phyloP scores from a whole-genome alignment of 92 coral and sea anemone species.

The Palythoa grandiflora region DNA sequence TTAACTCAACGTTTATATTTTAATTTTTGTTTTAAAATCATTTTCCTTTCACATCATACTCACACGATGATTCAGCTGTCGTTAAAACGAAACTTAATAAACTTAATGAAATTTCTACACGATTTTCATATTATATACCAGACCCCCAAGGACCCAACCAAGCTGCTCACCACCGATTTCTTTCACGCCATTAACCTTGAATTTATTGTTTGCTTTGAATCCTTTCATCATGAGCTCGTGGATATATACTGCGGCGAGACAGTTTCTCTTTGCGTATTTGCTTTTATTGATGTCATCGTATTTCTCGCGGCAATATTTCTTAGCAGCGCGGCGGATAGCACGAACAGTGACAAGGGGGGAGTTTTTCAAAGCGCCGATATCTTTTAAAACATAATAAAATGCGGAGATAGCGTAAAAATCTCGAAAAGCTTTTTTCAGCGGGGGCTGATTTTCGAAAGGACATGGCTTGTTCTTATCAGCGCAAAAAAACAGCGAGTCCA shows the following conservation, averaged over 20 bases:
- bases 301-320: conserved; percentile 20
- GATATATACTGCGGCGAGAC: conserved; percentile 38
- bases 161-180: conserved; percentile 20
- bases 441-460: conserved; percentile 10
- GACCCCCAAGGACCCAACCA: conserved; percentile 46
- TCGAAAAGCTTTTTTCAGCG: neutral
- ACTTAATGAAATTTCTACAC: conserved; percentile 26
- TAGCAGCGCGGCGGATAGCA: conserved; percentile 33
- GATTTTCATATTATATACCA: conserved; percentile 13
- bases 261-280: conserved; percentile 16
- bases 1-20: no score
- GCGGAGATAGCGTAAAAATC: conserved; percentile 44
- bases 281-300: conserved; percentile 29
- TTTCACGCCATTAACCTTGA: conserved; percentile 2
- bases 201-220: neutral
- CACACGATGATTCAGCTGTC: no score
- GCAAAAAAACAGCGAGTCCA: neutral
- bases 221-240: conserved; percentile 48
- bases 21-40: no score
- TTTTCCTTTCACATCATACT: no score
- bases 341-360: conserved; percentile 13
- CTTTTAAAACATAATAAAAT: conserved; percentile 29
- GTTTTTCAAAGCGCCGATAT: conserved; percentile 42
- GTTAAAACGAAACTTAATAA: no score
- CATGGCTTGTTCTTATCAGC: neutral